Conservation (phyloP, 1,140 invertebrate genomes). For the Neodiprion virginianus region DNA sequence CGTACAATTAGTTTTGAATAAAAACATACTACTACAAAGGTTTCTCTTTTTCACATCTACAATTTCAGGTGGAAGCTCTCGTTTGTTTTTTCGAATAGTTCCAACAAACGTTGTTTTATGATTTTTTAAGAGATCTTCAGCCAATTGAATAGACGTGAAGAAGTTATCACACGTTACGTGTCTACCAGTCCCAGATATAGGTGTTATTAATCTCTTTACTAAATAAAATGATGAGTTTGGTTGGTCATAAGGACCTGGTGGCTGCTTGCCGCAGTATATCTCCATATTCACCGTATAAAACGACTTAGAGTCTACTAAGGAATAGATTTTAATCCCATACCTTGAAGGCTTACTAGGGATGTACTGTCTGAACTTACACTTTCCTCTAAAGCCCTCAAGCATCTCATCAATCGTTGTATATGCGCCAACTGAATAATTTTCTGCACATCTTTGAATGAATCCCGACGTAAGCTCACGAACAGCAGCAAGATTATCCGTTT, state of each 20-base stretch:
- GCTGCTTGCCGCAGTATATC: constrained; percentile 47
- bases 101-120: too few species aligned
- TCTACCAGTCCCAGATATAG: constrained; percentile 43
- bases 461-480: constrained; percentile 19
- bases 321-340: constrained; percentile 46
- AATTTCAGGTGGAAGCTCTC: too few species aligned
- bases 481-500: constrained; percentile 24
- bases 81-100: too few species aligned
- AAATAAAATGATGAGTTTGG: constrained; percentile 41
- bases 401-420: constrained; percentile 54
- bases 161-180: constrained; percentile 55
- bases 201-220: constrained; percentile 45
- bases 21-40: too few species aligned
- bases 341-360: constrained; percentile 44
- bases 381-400: constrained; percentile 47
- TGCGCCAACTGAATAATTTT: constrained; percentile 43
- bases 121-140: constrained; percentile 16
- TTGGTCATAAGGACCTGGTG: constrained; percentile 39
- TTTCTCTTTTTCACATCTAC: too few species aligned
- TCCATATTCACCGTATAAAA: constrained; percentile 48
- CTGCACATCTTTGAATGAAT: constrained; percentile 10
- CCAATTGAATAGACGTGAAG: constrained; percentile 46
- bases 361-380: constrained; percentile 50
- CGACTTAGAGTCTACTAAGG: constrained; percentile 38
- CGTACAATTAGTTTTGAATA: constrained; percentile 18